phyloP scores from a whole-genome alignment of 1,140 invertebrate genomes.

The Reticulitermes speratus region DNA sequence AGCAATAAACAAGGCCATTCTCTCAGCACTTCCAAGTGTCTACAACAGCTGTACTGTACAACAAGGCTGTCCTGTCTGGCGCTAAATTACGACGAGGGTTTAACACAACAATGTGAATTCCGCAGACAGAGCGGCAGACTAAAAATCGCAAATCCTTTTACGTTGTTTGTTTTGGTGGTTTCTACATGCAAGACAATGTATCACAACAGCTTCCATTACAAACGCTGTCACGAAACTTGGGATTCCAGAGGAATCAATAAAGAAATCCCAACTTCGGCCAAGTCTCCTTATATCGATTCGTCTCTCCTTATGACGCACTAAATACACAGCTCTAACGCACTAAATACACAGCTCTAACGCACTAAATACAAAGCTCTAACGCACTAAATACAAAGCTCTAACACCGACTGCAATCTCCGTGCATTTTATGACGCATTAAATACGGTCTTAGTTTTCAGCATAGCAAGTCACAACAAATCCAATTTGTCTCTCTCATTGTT shows the following conservation, averaged over 20 bases:
- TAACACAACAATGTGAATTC: neutral
- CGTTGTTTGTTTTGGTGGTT: neutral
- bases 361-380: neutral
- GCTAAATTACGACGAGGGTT: no score
- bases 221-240: neutral
- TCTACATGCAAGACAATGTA: neutral
- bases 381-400: neutral
- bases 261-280: neutral
- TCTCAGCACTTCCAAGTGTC: no score
- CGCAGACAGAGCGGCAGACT: neutral
- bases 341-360: neutral
- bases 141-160: neutral
- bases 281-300: neutral
- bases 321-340: neutral
- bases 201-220: neutral
- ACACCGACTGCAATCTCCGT: neutral
- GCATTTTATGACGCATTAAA: neutral
- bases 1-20: no score
- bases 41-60: no score
- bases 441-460: no score
- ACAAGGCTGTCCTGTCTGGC: no score
- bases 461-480: no score
- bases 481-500: no score
- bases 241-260: neutral
- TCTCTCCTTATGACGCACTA: neutral